These are phyloP conservation scores for Lissocephala sabroskyi DNA, from an alignment of 2,888 invertebrate species.

Conservation along the genomic window DNA sequence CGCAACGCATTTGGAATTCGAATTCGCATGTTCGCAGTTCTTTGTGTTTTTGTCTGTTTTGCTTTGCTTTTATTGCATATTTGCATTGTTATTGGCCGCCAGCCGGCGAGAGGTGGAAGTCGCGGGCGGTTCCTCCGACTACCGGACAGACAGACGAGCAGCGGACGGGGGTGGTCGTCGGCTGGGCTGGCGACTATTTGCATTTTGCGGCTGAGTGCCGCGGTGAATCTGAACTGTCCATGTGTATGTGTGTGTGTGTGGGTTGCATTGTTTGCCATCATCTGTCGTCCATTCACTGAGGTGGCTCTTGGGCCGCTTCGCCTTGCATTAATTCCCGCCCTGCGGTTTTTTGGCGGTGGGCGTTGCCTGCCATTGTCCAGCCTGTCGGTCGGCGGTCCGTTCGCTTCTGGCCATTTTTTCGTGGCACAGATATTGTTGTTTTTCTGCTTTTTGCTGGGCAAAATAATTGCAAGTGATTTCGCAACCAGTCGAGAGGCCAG, in stretches of 20 bases:
- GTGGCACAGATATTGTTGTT: constrained; percentile 9
- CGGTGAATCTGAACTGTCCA: constrained; percentile 3
- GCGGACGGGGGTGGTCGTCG: not conserved
- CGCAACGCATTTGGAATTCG: constrained; percentile 38
- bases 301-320: not conserved
- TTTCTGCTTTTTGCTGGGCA: constrained; percentile 26
- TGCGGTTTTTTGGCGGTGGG: too few relatives aligned
- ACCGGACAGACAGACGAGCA: too few relatives aligned
- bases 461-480: constrained; percentile 44
- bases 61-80: constrained; percentile 53
- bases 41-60: constrained; percentile 8
- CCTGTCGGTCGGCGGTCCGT: constrained; percentile 24
- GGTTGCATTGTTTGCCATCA: constrained; percentile 25
- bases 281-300: not conserved
- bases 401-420: constrained; percentile 8
- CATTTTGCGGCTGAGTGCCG: constrained; percentile 35
- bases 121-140: too few relatives aligned
- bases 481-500: too few relatives aligned
- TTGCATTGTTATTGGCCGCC: constrained; percentile 52
- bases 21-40: constrained; percentile 24
- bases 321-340: not conserved
- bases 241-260: constrained; percentile 2
- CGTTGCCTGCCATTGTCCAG: constrained; percentile 6
- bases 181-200: constrained; percentile 31
- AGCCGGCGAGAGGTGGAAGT: constrained; percentile 2